Evolutionary conservation across 2,888 invertebrate species (phyloP), one percentile per base, ranked within the genome.

Genomic region (Agonopterix heracliana): DNA sequence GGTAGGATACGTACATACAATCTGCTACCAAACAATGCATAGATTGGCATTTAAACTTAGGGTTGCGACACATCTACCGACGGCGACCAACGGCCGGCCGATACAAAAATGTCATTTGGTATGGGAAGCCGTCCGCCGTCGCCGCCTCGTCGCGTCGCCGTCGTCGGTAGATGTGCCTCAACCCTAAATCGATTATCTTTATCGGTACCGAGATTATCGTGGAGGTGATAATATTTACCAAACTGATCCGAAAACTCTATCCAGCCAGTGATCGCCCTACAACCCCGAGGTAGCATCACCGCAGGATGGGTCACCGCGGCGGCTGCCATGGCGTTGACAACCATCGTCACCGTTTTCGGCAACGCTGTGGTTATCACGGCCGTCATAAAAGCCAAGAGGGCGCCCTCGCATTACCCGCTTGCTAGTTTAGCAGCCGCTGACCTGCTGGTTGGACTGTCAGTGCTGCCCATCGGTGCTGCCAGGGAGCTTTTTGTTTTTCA

Each of bases 391-490:
- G 68, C 74, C n/a, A 61, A 64, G 38, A 71, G 76, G 0, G 71
- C 78, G n/a, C 91, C 93, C 0, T 91, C 92, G 2, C 92, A 93
- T 65, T 91, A 91, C 61, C 90, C 93, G 51, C 90, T 93, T n/a
- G 91, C 91, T 1, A 93, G 93, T 56, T 70, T 93, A 52, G 93
- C 93, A 0, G 80, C 90, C 0, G 93, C 93, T 1, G 93, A 93
- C 62, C 72, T 93, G 34, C 74, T 93, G 46, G 81, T 93, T 1
- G 93, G 89, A 0, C 38, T 78, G 0, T 82, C 87, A 3, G 91
- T 92, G 11, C 68, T 91, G 42, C 92, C 92, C 0, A 73, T 92
- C 1, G 91, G 90, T 0, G 90, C 90, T 2, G 82, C 81, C 1
- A 76, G 90, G 49, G 91, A 92, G 59, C 74, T 91, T n/a, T 88